Evolutionary conservation across 1,140 invertebrate species (phyloP).

Genomic region (Ephestia elutella): DNA sequence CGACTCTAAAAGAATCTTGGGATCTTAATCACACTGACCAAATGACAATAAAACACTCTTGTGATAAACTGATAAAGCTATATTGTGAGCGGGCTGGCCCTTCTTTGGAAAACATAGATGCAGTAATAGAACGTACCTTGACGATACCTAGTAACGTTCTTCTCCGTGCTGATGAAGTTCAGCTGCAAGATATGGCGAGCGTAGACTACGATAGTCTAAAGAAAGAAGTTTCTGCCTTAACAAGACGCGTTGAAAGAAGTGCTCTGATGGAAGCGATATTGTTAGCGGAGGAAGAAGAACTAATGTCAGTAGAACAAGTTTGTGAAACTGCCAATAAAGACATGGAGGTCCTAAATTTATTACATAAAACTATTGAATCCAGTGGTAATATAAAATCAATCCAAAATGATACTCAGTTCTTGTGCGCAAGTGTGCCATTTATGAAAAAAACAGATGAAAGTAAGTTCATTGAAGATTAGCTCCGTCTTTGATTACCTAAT

Average conservation of each 20-base stretch:
- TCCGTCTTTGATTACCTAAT: constrained; percentile 4
- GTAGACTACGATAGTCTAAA: constrained; percentile 50
- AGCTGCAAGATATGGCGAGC: constrained; percentile 45
- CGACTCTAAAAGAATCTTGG: constrained; percentile 47
- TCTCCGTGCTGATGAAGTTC: constrained; percentile 56
- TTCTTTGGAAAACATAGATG: constrained; percentile 48
- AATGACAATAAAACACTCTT: constrained; percentile 43
- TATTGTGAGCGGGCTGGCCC: constrained; percentile 53
- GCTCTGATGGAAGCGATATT: constrained; percentile 62
- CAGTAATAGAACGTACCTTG: constrained; percentile 53
- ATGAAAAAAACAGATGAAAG: constrained; percentile 27
- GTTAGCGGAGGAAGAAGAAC: constrained; percentile 53
- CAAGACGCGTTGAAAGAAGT: constrained; percentile 50
- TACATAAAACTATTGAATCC: constrained; percentile 42
- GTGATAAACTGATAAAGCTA: constrained; percentile 52
- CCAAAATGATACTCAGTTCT: constrained; percentile 42
- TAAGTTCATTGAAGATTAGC: constrained; percentile 24
- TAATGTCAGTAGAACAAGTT: constrained; percentile 46
- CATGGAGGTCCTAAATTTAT: constrained; percentile 53
- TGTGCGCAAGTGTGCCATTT: constrained; percentile 52
- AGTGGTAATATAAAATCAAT: constrained; percentile 38
- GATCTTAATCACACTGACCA: constrained; percentile 60
- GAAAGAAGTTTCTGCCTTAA: constrained; percentile 45
- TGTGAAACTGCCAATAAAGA: constrained; percentile 62
- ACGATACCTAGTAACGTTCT: constrained; percentile 55